Conservation (phyloP, 1,140 invertebrate genomes). For the Nasonia giraulti region DNA sequence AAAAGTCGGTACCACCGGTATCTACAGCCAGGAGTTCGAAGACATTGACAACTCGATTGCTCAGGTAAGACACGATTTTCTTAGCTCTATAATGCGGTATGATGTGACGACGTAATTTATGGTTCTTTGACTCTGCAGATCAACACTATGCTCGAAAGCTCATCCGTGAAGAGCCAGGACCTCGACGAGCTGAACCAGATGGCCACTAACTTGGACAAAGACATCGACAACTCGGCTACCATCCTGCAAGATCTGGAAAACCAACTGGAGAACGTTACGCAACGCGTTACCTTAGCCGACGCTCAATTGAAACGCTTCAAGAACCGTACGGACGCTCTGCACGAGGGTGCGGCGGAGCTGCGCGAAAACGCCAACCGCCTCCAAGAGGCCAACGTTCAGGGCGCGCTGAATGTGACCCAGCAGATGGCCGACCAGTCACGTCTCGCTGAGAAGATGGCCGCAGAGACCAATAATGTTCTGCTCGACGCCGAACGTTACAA, state of each 20-base stretch:
- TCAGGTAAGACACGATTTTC: conserved; percentile 67
- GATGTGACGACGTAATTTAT: not conserved
- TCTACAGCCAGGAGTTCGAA: conserved; percentile 95
- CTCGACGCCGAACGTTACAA: conserved; percentile 87
- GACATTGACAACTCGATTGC: conserved; percentile 90
- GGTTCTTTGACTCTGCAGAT: conserved; percentile 70
- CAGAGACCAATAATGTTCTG: conserved; percentile 75
- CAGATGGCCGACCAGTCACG: conserved; percentile 83
- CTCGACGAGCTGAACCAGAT: conserved; percentile 79
- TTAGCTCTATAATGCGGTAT: not conserved
- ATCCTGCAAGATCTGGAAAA: conserved; percentile 78
- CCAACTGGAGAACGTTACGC: conserved; percentile 84
- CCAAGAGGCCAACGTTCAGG: conserved; percentile 96
- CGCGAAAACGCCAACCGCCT: conserved; percentile 91
- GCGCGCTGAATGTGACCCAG: conserved; percentile 92
- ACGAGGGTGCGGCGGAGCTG: conserved; percentile 83
- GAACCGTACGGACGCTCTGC: conserved; percentile 82
- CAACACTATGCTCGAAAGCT: conserved; percentile 84
- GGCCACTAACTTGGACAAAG: conserved; percentile 76
- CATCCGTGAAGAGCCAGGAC: conserved; percentile 83
- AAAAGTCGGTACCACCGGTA: conserved; percentile 92
- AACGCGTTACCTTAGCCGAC: conserved; percentile 85
- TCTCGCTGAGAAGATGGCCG: conserved; percentile 81
- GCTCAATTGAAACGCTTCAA: conserved; percentile 85
- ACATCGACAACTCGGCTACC: conserved; percentile 74